phyloP scores from a whole-genome alignment of 2,797 vertebrate species.

The Ceryle rudis region DNA sequence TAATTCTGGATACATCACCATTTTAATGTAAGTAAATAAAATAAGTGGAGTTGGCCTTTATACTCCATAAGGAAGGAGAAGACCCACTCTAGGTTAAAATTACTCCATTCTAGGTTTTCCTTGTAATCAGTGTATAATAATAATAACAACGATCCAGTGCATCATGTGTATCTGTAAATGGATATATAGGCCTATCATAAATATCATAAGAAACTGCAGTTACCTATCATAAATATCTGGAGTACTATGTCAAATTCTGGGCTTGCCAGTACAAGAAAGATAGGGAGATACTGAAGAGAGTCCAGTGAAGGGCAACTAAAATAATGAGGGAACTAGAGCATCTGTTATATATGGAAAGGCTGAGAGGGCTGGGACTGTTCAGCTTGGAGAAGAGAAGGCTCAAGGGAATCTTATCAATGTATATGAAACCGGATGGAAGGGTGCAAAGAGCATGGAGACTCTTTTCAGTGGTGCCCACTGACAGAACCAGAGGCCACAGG shows the following conservation, averaged over 20 bases:
- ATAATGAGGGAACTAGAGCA: neutral
- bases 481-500: neutral
- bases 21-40: neutral
- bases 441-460: neutral
- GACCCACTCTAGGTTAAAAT: neutral
- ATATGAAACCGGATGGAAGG: neutral
- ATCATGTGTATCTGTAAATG: neutral
- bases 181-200: neutral
- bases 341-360: fast-evolving
- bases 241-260: neutral
- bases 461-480: neutral
- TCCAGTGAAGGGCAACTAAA: neutral
- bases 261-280: neutral
- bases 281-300: neutral
- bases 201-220: neutral
- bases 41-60: neutral
- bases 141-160: neutral
- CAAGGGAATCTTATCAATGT: too few relatives aligned
- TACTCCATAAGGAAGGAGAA: neutral
- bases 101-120: neutral
- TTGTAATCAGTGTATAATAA: too few relatives aligned
- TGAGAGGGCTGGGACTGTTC: neutral
- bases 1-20: neutral
- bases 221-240: neutral
- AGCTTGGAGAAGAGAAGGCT: neutral